Evolutionary conservation across 1,140 invertebrate genomes (phyloP).

Genomic region (Drosophila sucinea): DNA sequence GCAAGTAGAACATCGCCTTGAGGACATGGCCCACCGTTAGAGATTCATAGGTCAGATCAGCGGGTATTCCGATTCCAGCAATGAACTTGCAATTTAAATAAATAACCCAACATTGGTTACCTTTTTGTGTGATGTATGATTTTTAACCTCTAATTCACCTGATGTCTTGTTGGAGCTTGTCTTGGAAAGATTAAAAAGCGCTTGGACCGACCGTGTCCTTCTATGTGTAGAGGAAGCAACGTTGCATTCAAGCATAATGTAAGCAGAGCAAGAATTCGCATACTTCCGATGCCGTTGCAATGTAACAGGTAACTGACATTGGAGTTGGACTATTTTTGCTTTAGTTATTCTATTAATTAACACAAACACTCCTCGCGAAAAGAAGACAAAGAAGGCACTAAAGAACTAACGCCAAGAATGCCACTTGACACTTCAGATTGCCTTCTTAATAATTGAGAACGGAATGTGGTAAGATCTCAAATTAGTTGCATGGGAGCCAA

Average conservation of each 20-base stretch:
- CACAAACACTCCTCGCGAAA: conserved; percentile 1
- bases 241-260: neutral
- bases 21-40: conserved; percentile 63
- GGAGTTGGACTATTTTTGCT: neutral
- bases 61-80: conserved; percentile 71
- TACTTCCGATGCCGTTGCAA: conserved; percentile 15
- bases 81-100: conserved; percentile 53
- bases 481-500: neutral
- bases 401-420: neutral
- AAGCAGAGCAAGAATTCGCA: conserved; percentile 20
- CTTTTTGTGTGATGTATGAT: neutral
- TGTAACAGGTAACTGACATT: conserved; percentile 1
- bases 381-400: neutral
- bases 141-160: conserved; percentile 30
- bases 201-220: conserved; percentile 15
- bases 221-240: neutral
- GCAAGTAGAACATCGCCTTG: conserved; percentile 63
- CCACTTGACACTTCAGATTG: neutral
- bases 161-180: conserved; percentile 63
- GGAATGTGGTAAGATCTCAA: neutral
- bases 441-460: neutral
- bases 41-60: conserved; percentile 66
- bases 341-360: conserved; percentile 26
- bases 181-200: conserved; percentile 65
- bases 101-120: neutral